Evolutionary conservation across 2,797 vertebrate genomes (phyloP).

Genomic region (Helicolenus hilgendorfi): DNA sequence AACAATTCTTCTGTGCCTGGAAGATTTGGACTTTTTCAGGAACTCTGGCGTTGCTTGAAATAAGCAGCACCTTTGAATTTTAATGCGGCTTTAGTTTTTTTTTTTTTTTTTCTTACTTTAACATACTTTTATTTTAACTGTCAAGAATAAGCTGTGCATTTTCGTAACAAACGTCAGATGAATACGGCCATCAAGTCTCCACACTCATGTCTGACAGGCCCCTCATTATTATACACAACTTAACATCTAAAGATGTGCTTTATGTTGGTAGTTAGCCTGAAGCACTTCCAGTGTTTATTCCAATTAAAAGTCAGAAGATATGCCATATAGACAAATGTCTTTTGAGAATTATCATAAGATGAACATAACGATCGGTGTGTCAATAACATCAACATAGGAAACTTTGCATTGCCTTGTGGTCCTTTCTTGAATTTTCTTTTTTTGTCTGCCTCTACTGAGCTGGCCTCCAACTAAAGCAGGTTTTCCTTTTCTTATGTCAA

Average conservation of each 20-base stretch:
- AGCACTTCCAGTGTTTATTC: background rate
- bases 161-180: background rate
- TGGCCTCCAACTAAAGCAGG: background rate
- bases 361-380: background rate
- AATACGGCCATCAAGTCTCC: background rate
- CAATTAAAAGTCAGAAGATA: background rate
- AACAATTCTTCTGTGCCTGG: slow-evolving; percentile 21
- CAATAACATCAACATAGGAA: background rate
- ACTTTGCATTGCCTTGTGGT: background rate
- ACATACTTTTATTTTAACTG: background rate
- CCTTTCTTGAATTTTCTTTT: background rate
- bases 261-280: background rate
- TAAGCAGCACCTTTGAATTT: background rate
- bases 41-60: background rate
- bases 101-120: background rate
- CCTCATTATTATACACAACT: background rate
- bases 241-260: background rate
- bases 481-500: background rate
- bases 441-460: background rate
- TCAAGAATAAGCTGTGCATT: background rate
- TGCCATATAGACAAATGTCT: background rate
- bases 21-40: slow-evolving; percentile 13
- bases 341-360: background rate
- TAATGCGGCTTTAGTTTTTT: background rate
- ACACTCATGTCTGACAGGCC: background rate